Conservation (phyloP, 2,113 vertebrate genomes). For the Suncus etruscus region DNA sequence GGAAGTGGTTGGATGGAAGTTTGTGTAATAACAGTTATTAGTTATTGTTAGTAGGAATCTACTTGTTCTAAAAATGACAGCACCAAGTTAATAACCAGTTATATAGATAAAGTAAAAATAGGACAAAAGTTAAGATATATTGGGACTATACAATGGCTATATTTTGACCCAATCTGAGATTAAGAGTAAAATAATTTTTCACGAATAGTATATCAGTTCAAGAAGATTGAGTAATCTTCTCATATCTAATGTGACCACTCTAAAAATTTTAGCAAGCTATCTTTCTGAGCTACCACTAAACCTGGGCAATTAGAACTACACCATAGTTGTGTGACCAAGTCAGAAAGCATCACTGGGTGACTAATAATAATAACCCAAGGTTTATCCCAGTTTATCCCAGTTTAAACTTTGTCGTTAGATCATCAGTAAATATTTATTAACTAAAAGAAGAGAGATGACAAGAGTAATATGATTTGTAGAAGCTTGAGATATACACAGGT, state of each 20-base stretch:
- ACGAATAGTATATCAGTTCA: background rate
- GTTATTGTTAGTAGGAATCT: background rate
- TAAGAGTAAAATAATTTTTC: background rate
- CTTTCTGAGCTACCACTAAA: conserved; percentile 34
- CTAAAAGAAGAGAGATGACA: background rate
- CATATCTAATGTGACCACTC: background rate
- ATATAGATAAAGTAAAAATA: background rate
- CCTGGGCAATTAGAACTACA: too few relatives aligned
- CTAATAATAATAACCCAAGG: too few relatives aligned
- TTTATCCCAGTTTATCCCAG: background rate
- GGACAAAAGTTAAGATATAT: background rate
- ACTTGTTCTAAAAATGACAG: background rate
- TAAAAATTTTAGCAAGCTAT: background rate
- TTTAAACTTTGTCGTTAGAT: background rate
- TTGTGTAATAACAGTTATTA: background rate
- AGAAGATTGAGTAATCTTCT: background rate
- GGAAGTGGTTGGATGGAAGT: background rate
- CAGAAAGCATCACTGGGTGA: too few relatives aligned
- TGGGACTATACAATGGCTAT: background rate
- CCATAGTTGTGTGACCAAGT: too few relatives aligned
- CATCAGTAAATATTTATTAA: background rate
- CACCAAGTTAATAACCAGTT: conserved; percentile 25
- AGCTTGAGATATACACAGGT: background rate
- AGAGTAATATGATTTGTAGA: background rate
- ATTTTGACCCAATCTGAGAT: background rate